phyloP scores from a whole-genome alignment of 2,797 vertebrate species.

The Chloroceryle inda region DNA sequence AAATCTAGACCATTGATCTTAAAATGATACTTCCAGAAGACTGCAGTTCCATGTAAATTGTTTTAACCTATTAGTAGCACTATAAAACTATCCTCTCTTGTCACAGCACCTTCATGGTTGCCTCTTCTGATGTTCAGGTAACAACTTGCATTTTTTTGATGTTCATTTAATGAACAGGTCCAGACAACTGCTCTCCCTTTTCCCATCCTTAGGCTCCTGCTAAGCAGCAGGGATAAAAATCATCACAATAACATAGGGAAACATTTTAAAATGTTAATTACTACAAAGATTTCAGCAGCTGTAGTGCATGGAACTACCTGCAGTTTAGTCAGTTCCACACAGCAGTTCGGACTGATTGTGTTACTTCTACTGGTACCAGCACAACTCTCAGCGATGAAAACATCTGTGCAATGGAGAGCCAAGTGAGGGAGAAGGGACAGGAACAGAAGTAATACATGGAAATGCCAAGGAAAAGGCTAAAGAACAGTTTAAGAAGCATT shows the following conservation, averaged over 20 bases:
- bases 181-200: not conserved
- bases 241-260: not conserved
- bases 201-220: not conserved
- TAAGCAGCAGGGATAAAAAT: constrained; percentile 23
- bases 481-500: not conserved
- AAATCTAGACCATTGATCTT: not conserved
- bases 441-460: not conserved
- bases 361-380: not conserved
- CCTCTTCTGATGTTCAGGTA: constrained; percentile 3
- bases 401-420: not conserved
- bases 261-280: not conserved
- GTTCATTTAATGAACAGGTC: constrained; percentile 10
- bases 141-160: not conserved
- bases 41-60: not conserved
- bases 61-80: not conserved
- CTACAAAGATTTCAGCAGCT: not conserved
- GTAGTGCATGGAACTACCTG: not conserved
- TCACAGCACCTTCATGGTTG: not conserved
- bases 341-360: not conserved
- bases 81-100: not conserved
- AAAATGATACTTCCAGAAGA: not conserved
- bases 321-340: not conserved
- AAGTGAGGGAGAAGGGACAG: not conserved
- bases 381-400: not conserved
- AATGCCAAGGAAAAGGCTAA: not conserved